Evolutionary conservation across 1,140 invertebrate species (phyloP).

Genomic region (Lucilia cuprina): DNA sequence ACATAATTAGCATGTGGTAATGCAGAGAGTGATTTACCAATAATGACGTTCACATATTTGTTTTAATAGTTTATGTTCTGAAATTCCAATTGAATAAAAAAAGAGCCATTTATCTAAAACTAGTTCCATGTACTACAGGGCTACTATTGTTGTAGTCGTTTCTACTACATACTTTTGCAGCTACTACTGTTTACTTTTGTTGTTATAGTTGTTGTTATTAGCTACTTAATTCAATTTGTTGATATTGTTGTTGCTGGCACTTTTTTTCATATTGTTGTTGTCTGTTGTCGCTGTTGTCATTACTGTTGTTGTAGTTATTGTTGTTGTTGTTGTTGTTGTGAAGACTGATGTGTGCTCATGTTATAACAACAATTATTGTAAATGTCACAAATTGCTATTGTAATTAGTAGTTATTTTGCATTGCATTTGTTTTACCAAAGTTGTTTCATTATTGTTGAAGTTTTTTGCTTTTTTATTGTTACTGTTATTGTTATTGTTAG

Average conservation of each 20-base stretch:
- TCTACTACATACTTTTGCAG: background rate
- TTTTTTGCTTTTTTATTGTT: background rate
- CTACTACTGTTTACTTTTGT: background rate
- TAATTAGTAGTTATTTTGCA: slow-evolving; percentile 24
- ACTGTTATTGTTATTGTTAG: background rate
- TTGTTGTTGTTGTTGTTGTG: slow-evolving; percentile 20
- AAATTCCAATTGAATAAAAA: too few relatives aligned
- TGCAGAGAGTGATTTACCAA: too few relatives aligned
- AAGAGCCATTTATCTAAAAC: too few relatives aligned
- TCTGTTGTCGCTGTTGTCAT: slow-evolving; percentile 15
- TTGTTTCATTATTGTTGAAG: background rate
- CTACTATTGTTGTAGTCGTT: background rate
- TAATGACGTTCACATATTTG: too few relatives aligned
- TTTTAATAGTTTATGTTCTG: too few relatives aligned
- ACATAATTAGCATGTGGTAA: too few relatives aligned
- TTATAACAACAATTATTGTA: slow-evolving; percentile 36
- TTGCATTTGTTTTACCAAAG: slow-evolving; percentile 9
- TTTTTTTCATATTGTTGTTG: background rate
- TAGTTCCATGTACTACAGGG: too few relatives aligned
- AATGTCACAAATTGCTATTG: slow-evolving; percentile 35
- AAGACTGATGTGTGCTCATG: slow-evolving; percentile 35
- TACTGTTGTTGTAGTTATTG: background rate
- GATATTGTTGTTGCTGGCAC: background rate
- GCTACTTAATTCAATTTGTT: slow-evolving; percentile 32
- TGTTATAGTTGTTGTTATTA: slow-evolving; percentile 17